phyloP scores from a whole-genome alignment of 1,140 invertebrate species.

The Trypoxylus dichotomus region DNA sequence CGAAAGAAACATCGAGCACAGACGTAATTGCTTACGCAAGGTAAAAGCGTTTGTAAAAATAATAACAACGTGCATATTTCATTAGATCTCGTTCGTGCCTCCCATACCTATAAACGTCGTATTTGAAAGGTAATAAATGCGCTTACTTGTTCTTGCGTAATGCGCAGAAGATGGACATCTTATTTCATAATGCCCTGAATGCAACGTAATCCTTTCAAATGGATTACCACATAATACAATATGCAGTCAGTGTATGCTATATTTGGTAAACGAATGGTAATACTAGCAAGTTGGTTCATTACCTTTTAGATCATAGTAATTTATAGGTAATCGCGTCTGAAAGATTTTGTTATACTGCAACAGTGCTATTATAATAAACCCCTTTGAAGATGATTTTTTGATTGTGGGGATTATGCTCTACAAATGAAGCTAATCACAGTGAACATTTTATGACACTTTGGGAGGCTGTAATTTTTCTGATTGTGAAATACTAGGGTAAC shows the following conservation, averaged over 20 bases:
- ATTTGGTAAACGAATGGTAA: too few species aligned
- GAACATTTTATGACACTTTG: too few species aligned
- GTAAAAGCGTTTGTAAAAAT: not conserved
- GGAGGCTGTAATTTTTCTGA: too few species aligned
- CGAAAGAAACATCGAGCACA: not conserved
- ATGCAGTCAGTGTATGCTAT: not conserved
- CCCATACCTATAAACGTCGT: not conserved
- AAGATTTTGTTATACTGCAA: too few species aligned
- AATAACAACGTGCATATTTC: not conserved
- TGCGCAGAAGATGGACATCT: constrained; percentile 9
- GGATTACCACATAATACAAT: constrained; percentile 2
- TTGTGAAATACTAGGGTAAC: too few species aligned
- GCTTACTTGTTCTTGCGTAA: not conserved
- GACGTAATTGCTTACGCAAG: not conserved
- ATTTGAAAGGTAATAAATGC: constrained; percentile 19
- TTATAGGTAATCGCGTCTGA: too few species aligned
- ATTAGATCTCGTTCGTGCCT: constrained; percentile 5
- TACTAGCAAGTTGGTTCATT: too few species aligned
- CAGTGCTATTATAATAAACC: too few species aligned
- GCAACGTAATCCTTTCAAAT: constrained; percentile 8
- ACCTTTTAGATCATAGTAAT: too few species aligned
- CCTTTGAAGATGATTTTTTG: too few species aligned
- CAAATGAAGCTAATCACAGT: too few species aligned
- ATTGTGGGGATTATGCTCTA: too few species aligned
- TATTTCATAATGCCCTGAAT: constrained; percentile 14